Conservation (phyloP, 1,140 invertebrate species). For the Trichonephila clavata region DNA sequence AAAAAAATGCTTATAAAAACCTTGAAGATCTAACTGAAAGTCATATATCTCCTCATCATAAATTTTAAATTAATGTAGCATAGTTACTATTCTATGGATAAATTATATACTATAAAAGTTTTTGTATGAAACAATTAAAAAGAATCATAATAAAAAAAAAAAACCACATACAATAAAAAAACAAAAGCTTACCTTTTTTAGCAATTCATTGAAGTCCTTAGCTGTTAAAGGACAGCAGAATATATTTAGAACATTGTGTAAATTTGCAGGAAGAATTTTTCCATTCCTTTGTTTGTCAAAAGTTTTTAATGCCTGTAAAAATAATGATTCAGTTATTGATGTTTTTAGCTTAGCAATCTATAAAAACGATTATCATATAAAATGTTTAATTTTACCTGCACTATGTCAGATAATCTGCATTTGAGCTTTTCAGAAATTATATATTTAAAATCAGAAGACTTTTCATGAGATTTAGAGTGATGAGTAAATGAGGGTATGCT, state of each 20-base stretch:
- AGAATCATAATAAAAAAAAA: not conserved
- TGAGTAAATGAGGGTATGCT: constrained; percentile 30
- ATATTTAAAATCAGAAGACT: not conserved
- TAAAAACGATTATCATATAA: not conserved
- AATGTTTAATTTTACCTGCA: constrained; percentile 15
- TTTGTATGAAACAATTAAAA: too few relatives aligned
- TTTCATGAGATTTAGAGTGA: not conserved
- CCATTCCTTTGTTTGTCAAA: constrained; percentile 22
- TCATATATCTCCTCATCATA: too few relatives aligned
- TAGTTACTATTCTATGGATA: too few relatives aligned
- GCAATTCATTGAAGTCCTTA: constrained; percentile 16
- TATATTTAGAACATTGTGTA: constrained; percentile 58
- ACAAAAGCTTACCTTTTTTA: not conserved
- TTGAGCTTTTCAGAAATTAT: constrained; percentile 7
- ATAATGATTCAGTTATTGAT: not conserved
- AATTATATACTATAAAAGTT: not conserved
- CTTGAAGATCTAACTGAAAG: too few relatives aligned
- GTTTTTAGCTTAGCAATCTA: not conserved
- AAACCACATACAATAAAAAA: not conserved
- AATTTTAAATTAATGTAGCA: too few relatives aligned
- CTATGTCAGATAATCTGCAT: not conserved
- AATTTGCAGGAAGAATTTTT: constrained; percentile 41
- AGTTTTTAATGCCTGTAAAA: constrained; percentile 13
- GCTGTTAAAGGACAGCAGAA: constrained; percentile 34
- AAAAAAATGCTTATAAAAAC: too few relatives aligned